A percentile compares a stretch with the other conserved stretches of the same genome.
Conservation (phyloP, 2,113 vertebrate species). For the Oncorhynchus nerka region DNA sequence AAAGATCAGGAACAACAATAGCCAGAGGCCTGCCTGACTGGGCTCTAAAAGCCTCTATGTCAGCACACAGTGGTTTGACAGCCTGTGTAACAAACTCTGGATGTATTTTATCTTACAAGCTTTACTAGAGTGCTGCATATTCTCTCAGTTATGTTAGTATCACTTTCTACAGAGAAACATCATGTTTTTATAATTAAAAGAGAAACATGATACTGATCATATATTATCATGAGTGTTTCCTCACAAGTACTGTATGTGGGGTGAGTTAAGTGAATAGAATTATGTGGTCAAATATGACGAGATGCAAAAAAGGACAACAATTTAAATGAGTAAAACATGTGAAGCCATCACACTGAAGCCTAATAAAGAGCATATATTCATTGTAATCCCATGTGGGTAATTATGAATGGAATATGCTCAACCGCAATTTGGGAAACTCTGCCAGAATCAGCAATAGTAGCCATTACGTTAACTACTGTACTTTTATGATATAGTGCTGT, state of each 20-base stretch:
- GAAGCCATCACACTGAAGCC: conserved; percentile 64
- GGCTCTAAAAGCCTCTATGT: conserved; percentile 7
- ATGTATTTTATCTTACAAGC: not conserved
- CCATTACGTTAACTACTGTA: not conserved
- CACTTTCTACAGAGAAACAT: not conserved
- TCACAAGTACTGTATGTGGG: too few relatives aligned
- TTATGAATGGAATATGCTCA: conserved; percentile 71
- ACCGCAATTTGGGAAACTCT: conserved; percentile 60
- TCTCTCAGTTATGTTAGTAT: not conserved
- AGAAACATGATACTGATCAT: too few relatives aligned
- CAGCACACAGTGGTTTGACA: conserved; percentile 1
- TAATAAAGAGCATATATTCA: conserved; percentile 63
- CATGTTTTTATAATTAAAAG: too few relatives aligned
- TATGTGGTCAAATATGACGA: too few relatives aligned
- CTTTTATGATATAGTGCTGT: not conserved
- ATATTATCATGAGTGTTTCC: too few relatives aligned
- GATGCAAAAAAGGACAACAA: not conserved
- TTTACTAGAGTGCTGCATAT: not conserved
- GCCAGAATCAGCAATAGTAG: conserved; percentile 44
- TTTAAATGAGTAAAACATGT: not conserved
- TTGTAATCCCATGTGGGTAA: conserved; percentile 67
- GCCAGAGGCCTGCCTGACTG: not conserved
- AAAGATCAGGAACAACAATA: conserved; percentile 36
- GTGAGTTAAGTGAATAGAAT: too few relatives aligned
- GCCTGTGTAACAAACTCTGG: not conserved